Evolutionary conservation across 1,140 invertebrate species (phyloP), one percentile per base, ranked within the genome.

Genomic region (Campoletis sonorensis): DNA sequence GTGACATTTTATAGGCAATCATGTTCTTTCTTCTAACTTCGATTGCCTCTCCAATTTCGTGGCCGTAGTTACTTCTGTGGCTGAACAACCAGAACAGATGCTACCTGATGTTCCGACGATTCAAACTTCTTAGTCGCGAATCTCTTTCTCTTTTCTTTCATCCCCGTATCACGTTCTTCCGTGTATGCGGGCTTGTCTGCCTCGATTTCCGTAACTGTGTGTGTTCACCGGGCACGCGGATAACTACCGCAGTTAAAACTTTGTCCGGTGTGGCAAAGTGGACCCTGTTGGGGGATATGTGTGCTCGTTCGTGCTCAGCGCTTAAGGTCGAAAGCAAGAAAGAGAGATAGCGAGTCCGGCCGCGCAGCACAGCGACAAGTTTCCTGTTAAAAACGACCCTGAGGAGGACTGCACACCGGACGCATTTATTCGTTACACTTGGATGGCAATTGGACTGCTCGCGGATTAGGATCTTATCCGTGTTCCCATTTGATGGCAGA

Each of bases 221-320:
- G 61, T 64, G 45, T 49, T 26, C 58, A 11, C 30, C n/a, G 58
- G n/a, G 67, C 58, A 70, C 27, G 18, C 27, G 67, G 58, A 21
- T 67, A 78, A 78, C 76, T 78, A 78, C 58, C 58, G 76, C 58
- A 64, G 76, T 78, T 78, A 78, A 78, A 78, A 78, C 76, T 78
- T 78, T 78, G 21, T 21, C 76, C 61, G 76, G 67, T 67, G 61
- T 40, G 54, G 58, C 76, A 78, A 78, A 78, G 76, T 78, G 76
- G 54, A 67, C 33, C 58, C 67, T 18, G 30, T 33, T 40, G 58
- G 61, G 61, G 33, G 33, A 26, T 61, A 67, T 70, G 30, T 70
- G 67, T 33, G 27, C 67, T 70, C 67, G 67, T 70, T 70, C 21
- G 54, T n/a, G 21, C 7, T 21, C 15, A 58, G 54, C 54, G 54